Evolutionary conservation across 2,888 invertebrate genomes (phyloP), one percentile per base, ranked within the genome.

Genomic region (Carcina quercana): DNA sequence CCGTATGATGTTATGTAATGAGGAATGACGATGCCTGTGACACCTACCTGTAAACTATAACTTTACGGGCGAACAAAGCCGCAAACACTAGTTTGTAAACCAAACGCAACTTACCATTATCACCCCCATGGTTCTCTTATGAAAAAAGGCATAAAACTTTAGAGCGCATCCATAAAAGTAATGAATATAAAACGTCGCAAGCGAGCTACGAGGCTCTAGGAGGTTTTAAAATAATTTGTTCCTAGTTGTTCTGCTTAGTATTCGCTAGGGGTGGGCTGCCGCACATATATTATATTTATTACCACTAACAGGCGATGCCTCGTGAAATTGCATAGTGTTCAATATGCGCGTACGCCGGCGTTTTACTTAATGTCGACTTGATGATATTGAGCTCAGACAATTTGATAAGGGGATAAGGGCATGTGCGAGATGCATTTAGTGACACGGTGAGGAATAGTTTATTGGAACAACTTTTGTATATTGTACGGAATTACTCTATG

Each of bases 201-300:
- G 64, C 63, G 63, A 64, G 60, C 62, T 59, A 47, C 42, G 45
- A 38, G 10, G 27, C 27, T 10, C 7, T n/a, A 11, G 34, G 22
- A 26, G 30, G 24, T 66, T 11, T 24, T 60, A 60, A 71, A 72
- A 70, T 74, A 57, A 71, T 78, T 76, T 75, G 64, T 61, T 62
- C 61, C 62, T 59, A 62, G 61, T 61, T 58, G 49, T 39, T 55
- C 59, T n/a, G 67, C 65, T 79, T 76, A 59, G 74, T 74, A 80
- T 80, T 64, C 79, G 62, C 53, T 42, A 36, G 47, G 42, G 40
- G 43, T 42, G 43, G 37, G 37, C 50, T 35, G 47, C 43, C 47
- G 34, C 61, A 67, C 69, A 76, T 75, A 76, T 71, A 74, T 79
- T 72, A 76, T 72, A 73, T 78, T 76, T 78, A 79, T 73, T 71